Conservation (phyloP, 2,113 vertebrate genomes). For the Hystrix brachyura region DNA sequence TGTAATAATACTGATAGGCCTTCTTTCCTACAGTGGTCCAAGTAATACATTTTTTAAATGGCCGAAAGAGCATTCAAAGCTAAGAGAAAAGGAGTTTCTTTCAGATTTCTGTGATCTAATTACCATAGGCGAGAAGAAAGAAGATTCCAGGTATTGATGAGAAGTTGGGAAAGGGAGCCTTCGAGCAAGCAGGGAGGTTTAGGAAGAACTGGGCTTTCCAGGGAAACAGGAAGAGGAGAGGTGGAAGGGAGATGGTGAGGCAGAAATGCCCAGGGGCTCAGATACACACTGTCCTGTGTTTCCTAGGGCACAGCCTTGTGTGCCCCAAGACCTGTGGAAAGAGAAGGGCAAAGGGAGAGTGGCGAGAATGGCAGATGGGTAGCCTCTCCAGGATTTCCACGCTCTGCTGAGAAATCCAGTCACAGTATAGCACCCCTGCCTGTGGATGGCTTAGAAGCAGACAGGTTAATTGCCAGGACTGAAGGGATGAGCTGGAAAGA, state of each 20-base stretch:
- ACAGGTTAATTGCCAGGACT: rapidly evolving
- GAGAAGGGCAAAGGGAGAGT: not conserved
- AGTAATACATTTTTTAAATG: not conserved
- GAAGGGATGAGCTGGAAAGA: too few species aligned
- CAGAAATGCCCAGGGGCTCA: not conserved
- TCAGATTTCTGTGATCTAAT: not conserved
- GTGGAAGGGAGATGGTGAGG: rapidly evolving
- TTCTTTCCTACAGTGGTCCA: not conserved
- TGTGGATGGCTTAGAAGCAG: rapidly evolving
- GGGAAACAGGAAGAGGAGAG: not conserved
- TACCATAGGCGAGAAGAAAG: not conserved
- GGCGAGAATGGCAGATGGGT: rapidly evolving
- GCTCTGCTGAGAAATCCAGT: rapidly evolving
- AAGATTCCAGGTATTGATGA: not conserved
- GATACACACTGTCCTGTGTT: not conserved
- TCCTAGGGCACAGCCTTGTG: not conserved
- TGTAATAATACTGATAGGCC: not conserved
- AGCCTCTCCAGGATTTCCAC: too few species aligned
- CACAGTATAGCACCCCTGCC: not conserved
- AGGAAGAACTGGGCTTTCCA: not conserved
- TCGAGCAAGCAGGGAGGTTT: not conserved
- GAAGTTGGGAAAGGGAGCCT: not conserved
- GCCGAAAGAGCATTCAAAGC: not conserved
- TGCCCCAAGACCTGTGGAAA: not conserved
- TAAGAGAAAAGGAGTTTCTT: not conserved